These are phyloP conservation scores for Cheilosia vulpina DNA, from an alignment of 2,888 invertebrate species.

Conservation along the genomic window DNA sequence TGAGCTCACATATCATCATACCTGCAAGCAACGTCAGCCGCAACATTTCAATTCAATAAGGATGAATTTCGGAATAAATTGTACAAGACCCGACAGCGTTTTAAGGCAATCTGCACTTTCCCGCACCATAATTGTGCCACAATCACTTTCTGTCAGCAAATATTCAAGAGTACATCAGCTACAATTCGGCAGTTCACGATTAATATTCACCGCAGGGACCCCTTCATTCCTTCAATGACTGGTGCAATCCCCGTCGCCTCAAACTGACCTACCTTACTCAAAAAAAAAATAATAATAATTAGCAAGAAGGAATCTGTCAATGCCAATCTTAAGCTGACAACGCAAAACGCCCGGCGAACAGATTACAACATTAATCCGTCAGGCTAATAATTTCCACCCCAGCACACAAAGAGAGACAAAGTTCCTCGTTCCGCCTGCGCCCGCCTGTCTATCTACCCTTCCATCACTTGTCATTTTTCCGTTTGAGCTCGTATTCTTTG, in stretches of 20 bases:
- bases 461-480: slow-evolving; percentile 40
- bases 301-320: slow-evolving; percentile 60
- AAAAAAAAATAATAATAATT: slow-evolving; percentile 50
- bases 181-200: no score
- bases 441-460: slow-evolving; percentile 25
- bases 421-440: not conserved
- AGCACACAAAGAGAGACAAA: not conserved
- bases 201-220: not conserved
- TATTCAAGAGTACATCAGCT: not conserved
- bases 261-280: slow-evolving; percentile 21
- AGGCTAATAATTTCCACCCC: slow-evolving; percentile 51
- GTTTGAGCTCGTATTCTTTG: slow-evolving; percentile 46
- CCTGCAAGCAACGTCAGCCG: not conserved
- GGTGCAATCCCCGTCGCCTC: slow-evolving; percentile 1
- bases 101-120: slow-evolving; percentile 38
- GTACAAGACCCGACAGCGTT: not conserved
- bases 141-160: not conserved
- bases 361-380: slow-evolving; percentile 69
- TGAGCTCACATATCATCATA: slow-evolving; percentile 4
- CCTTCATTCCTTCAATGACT: slow-evolving; percentile 18
- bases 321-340: slow-evolving; percentile 67
- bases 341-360: slow-evolving; percentile 55
- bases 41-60: slow-evolving; percentile 15
- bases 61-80: not conserved
- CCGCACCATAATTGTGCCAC: not conserved